Evolutionary conservation across 2,888 invertebrate genomes (phyloP).

Genomic region (Drosophila aldrichi): DNA sequence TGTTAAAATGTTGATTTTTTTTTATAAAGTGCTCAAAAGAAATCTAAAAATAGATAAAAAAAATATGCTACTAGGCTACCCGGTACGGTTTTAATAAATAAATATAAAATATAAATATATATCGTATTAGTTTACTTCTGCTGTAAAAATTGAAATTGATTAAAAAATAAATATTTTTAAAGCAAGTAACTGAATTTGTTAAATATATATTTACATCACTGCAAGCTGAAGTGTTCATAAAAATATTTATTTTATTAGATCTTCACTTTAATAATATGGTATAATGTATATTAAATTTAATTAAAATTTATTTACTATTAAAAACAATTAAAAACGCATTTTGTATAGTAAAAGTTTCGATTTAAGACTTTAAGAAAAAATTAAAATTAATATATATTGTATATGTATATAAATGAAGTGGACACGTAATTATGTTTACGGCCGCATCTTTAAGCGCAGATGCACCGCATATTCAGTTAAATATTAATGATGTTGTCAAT

Average conservation of each 20-base stretch:
- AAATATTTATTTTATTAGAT: background rate
- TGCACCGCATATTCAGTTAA: constrained; percentile 40
- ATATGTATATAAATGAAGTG: constrained; percentile 3
- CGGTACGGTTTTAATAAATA: too few species aligned
- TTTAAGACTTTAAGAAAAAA: background rate
- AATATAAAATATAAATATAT: too few species aligned
- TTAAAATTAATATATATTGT: background rate
- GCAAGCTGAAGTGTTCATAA: background rate
- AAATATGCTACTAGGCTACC: too few species aligned
- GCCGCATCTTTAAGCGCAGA: constrained; percentile 25
- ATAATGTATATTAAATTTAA: background rate
- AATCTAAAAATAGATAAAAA: too few species aligned
- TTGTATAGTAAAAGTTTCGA: background rate
- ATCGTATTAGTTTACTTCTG: too few species aligned
- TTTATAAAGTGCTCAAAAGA: background rate
- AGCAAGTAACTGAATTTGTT: background rate
- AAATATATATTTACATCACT: background rate
- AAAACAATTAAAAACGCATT: background rate
- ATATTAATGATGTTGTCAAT: constrained; percentile 38
- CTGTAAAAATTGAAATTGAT: background rate
- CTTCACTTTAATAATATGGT: background rate
- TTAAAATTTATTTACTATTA: background rate
- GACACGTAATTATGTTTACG: constrained; percentile 36
- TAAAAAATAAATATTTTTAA: background rate
- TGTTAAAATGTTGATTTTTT: background rate